Base-by-base conservation (phyloP, 2,113 vertebrate genomes). In the Colinus virginianus region DNA sequence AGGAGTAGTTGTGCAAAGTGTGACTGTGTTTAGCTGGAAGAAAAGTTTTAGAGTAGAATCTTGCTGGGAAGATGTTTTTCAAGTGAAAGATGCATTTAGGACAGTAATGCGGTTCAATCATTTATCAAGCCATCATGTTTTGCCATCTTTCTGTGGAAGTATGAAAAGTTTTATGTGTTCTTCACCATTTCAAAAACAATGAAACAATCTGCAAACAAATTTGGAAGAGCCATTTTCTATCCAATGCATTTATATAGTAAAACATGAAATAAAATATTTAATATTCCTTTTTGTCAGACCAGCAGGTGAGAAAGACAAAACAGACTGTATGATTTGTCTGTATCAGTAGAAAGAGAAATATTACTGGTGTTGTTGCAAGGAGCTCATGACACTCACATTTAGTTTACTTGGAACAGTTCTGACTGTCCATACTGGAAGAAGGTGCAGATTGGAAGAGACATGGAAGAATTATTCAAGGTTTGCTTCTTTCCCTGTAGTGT, bases 201-300 rank as follows among this genome's bases (percentile, higher is more conserved):
- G 40, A 40, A 79, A 26, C 62, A 45, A 11, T 92, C 1, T 21
- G 63, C 26, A 79, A 89, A 66, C 32, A 87, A 53, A 45, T 77
- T 62, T 58, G 42, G 61, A 84, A 90, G 66, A 87, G 21, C 6
- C 21, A 13, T 72, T 91, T 96, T 84, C 36, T 84, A 4, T 78
- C 32, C 32, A 13, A 11, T 58, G 2, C 21, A 9, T 82, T 26
- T 40, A 40, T 40, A 40, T 40, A 40, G 40, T 40, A 68, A 32
- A 77, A 86, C 28, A 36, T 62, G 36, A 82, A 74, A 67, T 64
- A 69, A 13, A 90, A 46, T 64, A 22, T 62, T 72, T 76, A 43
- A 9, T 71, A 14, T 61, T 78, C 18, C 38, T 84, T 74, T 59
- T 42, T 93, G 83, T 67, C 74, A 92, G 70, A 74, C 9, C 11